Evolutionary conservation across 37 sponge, comb jelly and placozoan species (phyloP).

Genomic region (Beroe forskalii): DNA sequence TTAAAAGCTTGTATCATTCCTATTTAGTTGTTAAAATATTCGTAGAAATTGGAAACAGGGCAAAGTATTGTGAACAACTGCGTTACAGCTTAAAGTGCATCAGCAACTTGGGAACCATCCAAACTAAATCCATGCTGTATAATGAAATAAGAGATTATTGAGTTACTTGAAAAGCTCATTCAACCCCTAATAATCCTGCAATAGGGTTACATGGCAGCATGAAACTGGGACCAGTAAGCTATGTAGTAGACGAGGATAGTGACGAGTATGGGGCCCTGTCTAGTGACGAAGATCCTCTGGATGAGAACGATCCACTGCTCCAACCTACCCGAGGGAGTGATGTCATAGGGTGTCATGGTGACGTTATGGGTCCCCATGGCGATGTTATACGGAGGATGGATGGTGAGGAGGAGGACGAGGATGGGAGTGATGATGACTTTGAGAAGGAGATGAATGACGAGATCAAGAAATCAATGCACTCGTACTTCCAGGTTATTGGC

Average conservation of each 20-base stretch:
- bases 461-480: background rate
- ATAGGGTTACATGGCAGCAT: no score
- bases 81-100: no score
- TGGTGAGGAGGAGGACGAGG: background rate
- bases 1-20: no score
- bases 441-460: conserved; percentile 46
- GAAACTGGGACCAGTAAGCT: background rate
- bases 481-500: background rate
- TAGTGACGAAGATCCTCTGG: background rate
- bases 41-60: no score
- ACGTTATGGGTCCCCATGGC: background rate
- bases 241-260: conserved; percentile 32
- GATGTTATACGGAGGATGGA: background rate
- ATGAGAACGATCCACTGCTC: background rate
- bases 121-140: no score
- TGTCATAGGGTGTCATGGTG: background rate
- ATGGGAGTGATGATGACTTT: background rate
- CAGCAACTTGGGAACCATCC: no score
- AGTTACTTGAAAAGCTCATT: no score
- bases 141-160: no score
- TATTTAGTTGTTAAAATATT: no score
- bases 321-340: background rate
- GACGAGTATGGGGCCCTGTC: conserved; percentile 40
- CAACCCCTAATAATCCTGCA: no score
- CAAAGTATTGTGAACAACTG: no score